Conservation (phyloP, 2,113 vertebrate genomes). For the Bathybates hornii region DNA sequence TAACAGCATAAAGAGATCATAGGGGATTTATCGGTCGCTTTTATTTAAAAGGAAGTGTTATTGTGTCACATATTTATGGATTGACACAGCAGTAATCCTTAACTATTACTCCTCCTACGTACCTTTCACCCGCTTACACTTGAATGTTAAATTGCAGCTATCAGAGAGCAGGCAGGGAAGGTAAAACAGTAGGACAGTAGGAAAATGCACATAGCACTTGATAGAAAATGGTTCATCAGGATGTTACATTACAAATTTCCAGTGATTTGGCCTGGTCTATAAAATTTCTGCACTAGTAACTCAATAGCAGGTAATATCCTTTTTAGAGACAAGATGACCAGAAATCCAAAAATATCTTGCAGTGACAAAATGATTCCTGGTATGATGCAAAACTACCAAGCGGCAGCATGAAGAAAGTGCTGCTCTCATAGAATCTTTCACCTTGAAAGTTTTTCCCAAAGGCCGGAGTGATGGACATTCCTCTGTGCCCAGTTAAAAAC, state of each 20-base stretch:
- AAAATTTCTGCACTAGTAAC: neutral
- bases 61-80: neutral
- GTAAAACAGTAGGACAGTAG: neutral
- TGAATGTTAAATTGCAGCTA: neutral
- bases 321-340: neutral
- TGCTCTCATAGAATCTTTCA: neutral
- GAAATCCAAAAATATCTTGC: neutral
- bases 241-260: conserved; percentile 6
- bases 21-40: neutral
- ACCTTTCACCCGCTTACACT: neutral
- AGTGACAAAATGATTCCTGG: neutral
- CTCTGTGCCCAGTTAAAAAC: conserved; percentile 1
- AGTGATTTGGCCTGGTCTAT: conserved; percentile 6
- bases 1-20: neutral
- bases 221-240: conserved; percentile 16
- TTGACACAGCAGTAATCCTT: neutral
- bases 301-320: conserved; percentile 23
- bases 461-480: neutral
- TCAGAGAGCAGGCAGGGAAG: neutral
- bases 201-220: neutral
- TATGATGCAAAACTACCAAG: neutral
- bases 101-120: neutral
- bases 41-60: neutral
- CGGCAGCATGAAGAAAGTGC: neutral
- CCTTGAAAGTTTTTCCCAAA: conserved; percentile 5